These are phyloP conservation scores for Knipowitschia caucasica DNA, from an alignment of 2,797 vertebrate species.

Conservation along the genomic window DNA sequence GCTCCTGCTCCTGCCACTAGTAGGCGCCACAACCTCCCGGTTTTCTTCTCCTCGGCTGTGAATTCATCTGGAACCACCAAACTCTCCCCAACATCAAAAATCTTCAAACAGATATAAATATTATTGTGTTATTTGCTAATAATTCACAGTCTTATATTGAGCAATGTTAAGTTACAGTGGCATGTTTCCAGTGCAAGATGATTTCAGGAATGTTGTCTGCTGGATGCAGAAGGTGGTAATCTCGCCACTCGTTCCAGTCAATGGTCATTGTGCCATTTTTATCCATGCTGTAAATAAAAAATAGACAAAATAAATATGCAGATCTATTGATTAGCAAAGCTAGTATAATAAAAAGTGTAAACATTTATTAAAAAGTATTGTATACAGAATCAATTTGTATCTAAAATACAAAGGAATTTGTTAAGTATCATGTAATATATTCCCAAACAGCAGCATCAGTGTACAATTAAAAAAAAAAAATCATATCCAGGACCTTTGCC, in stretches of 20 bases:
- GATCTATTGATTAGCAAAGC: too few relatives aligned
- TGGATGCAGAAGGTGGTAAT: slow-evolving; percentile 91
- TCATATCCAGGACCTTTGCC: too few relatives aligned
- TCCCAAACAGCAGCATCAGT: too few relatives aligned
- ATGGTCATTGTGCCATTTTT: slow-evolving; percentile 97
- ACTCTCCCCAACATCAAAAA: slow-evolving; percentile 95
- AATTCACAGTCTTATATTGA: background rate
- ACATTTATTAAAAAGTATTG: too few relatives aligned
- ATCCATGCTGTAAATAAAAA: slow-evolving; percentile 83
- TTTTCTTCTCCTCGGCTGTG: slow-evolving; percentile 92
- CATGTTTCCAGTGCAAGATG: slow-evolving; percentile 97
- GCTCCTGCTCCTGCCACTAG: slow-evolving; percentile 94
- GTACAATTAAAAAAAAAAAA: too few relatives aligned
- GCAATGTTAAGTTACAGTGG: slow-evolving; percentile 79
- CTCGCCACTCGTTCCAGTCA: slow-evolving; percentile 95
- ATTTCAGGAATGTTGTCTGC: slow-evolving; percentile 96
- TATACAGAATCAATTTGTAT: too few relatives aligned
- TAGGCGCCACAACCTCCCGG: slow-evolving; percentile 96
- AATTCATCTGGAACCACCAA: slow-evolving; percentile 93
- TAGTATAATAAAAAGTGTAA: too few relatives aligned
- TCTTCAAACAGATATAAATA: slow-evolving; percentile 68
- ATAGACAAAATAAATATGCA: background rate
- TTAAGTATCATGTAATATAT: too few relatives aligned
- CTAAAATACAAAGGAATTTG: too few relatives aligned
- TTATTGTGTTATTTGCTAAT: background rate